Percentiles rank a stretch among this genome's conserved stretches.
phyloP scores from a whole-genome alignment of 1,140 invertebrate species.

The Helicorthomorpha holstii region DNA sequence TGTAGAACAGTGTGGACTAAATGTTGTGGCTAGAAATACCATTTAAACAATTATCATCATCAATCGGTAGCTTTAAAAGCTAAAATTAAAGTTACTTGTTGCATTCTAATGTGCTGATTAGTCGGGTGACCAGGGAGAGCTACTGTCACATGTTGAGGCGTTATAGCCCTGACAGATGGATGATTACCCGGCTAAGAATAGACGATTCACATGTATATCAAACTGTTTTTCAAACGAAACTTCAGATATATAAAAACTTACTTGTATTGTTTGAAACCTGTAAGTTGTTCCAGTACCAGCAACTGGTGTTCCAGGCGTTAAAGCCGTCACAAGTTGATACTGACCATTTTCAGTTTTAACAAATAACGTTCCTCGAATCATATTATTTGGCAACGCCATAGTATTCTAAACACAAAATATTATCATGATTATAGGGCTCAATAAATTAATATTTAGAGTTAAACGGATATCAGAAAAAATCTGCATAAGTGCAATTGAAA shows the following conservation, averaged over 20 bases:
- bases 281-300: conserved; percentile 28
- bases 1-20: neutral
- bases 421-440: too few species aligned
- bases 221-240: neutral
- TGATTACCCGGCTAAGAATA: neutral
- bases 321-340: conserved; percentile 61
- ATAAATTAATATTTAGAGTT: too few species aligned
- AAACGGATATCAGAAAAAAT: too few species aligned
- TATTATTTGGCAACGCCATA: conserved; percentile 43
- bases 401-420: conserved; percentile 35
- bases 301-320: neutral
- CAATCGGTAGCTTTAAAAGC: too few species aligned
- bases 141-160: conserved; percentile 11
- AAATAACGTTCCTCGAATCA: conserved; percentile 65
- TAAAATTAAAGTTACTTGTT: neutral
- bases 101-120: conserved; percentile 2
- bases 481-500: conserved; percentile 20
- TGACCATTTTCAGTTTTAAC: conserved; percentile 91
- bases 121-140: conserved; percentile 10
- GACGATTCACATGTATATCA: neutral
- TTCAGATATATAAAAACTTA: conserved; percentile 30
- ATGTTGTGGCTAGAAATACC: neutral
- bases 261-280: conserved; percentile 38
- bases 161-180: conserved; percentile 6
- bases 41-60: neutral